Evolutionary conservation across 2,113 vertebrate species (phyloP).

Genomic region (Kobus ellipsiprymnus): DNA sequence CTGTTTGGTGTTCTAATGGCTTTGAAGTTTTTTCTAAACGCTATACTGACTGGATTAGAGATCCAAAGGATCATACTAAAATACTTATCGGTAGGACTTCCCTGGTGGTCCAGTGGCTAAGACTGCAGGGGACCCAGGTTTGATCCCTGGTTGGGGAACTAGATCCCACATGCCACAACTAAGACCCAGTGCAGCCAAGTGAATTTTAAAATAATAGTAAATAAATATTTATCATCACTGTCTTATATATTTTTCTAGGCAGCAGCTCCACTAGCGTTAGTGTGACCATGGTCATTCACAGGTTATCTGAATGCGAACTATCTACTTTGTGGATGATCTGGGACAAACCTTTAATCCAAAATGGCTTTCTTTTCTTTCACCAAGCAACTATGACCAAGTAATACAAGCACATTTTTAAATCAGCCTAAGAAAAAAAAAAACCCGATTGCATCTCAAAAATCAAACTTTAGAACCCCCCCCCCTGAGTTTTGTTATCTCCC

Average conservation of each 20-base stretch:
- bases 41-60: background rate
- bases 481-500: background rate
- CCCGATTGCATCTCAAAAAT: background rate
- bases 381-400: background rate
- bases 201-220: background rate
- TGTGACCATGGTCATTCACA: background rate
- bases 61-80: background rate
- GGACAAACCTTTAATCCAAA: background rate
- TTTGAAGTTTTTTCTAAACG: background rate
- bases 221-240: background rate
- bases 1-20: background rate
- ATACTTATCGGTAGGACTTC: background rate
- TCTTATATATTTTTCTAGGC: background rate
- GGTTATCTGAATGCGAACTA: background rate
- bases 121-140: background rate
- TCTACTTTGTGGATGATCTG: background rate
- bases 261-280: background rate
- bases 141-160: background rate
- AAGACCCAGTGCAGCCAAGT: background rate
- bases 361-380: background rate
- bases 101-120: background rate
- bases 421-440: background rate
- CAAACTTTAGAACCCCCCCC: background rate
- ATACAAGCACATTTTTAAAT: background rate
- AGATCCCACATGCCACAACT: background rate